Conservation (phyloP, 2,888 invertebrate genomes). For the Campopleginae sp. region DNA sequence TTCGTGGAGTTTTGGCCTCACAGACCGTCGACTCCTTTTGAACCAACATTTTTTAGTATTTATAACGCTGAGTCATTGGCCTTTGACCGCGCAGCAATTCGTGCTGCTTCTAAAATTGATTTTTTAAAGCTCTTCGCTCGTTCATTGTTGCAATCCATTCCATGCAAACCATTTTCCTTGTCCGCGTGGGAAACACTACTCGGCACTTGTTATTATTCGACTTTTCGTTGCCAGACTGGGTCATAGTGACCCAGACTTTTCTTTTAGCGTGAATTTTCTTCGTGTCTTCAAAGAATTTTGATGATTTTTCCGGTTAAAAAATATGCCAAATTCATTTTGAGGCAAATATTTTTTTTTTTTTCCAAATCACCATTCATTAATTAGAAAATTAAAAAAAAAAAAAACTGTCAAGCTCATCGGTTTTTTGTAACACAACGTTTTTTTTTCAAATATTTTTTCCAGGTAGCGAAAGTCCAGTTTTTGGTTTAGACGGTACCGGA, state of each 20-base stretch:
- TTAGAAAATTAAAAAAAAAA: background rate
- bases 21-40: background rate
- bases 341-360: too few species aligned
- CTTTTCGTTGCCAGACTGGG: too few species aligned
- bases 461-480: conserved; percentile 91
- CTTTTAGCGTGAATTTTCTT: too few species aligned
- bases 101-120: background rate
- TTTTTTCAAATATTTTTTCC: conserved; percentile 75
- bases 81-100: conserved; percentile 6
- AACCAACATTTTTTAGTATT: background rate
- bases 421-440: background rate
- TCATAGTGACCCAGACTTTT: too few species aligned
- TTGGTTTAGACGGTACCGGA: conserved; percentile 81
- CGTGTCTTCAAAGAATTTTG: too few species aligned
- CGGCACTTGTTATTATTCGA: too few species aligned
- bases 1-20: background rate
- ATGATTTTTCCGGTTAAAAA: too few species aligned
- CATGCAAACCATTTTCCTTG: background rate
- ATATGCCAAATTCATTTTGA: too few species aligned
- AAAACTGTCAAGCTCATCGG: background rate
- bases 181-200: too few species aligned
- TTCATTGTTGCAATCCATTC: background rate
- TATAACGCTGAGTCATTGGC: conserved; percentile 36
- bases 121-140: background rate
- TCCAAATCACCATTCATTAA: too few species aligned